Conservation (phyloP, 2,888 invertebrate species). For the Tricholauxania praeusta region DNA sequence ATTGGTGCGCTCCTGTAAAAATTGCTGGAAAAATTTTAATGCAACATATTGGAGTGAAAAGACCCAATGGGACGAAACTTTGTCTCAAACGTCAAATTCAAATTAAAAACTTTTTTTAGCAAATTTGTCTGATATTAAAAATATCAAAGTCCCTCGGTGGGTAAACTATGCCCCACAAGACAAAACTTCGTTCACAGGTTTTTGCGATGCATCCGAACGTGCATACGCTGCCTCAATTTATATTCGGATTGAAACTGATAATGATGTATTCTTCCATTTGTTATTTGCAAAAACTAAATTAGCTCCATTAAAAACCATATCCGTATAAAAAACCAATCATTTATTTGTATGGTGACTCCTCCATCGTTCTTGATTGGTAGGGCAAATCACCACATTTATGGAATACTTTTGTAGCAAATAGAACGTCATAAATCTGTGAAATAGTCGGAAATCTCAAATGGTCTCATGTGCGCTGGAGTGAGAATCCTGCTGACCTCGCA, state of each 20-base stretch:
- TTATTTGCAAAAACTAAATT: slow-evolving; percentile 34
- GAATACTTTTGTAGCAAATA: slow-evolving; percentile 30
- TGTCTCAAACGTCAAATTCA: background rate
- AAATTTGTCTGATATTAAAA: slow-evolving; percentile 7
- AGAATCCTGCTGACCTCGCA: background rate
- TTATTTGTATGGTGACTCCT: slow-evolving; percentile 22
- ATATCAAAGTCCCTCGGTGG: slow-evolving; percentile 37
- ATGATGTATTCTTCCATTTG: slow-evolving; percentile 12
- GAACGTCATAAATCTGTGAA: slow-evolving; percentile 13
- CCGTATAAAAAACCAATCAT: background rate
- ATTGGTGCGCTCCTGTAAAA: slow-evolving; percentile 11
- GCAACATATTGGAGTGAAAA: slow-evolving; percentile 17
- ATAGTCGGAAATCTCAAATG: no score
- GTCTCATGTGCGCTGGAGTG: no score
- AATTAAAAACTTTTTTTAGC: background rate
- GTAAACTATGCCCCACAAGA: slow-evolving; percentile 9
- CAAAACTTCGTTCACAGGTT: slow-evolving; percentile 9
- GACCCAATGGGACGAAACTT: background rate
- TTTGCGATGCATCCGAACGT: slow-evolving; percentile 38
- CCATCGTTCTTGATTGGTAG: slow-evolving; percentile 34
- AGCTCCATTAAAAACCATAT: slow-evolving; percentile 27
- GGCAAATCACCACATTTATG: slow-evolving; percentile 19
- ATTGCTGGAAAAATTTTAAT: slow-evolving; percentile 8
- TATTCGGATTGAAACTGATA: slow-evolving; percentile 25
- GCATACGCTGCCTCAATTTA: slow-evolving; percentile 28